These are phyloP conservation scores for Dermatemys mawii DNA, from an alignment of 2,113 vertebrate genomes.

Conservation along the genomic window DNA sequence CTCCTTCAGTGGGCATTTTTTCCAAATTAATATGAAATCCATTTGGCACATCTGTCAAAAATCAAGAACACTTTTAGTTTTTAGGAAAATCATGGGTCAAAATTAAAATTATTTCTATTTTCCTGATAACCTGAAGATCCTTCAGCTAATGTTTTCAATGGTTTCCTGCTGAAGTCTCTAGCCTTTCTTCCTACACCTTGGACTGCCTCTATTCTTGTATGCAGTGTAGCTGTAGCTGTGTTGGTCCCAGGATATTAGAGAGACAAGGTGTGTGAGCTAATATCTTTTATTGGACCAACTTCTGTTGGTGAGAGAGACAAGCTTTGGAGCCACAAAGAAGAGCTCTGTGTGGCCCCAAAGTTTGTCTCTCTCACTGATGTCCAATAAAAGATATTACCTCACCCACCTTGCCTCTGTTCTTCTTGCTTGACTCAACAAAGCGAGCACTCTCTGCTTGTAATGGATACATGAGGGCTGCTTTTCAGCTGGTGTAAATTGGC, in stretches of 20 bases:
- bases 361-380: not conserved
- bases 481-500: slow-evolving; percentile 12
- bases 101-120: not conserved
- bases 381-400: not conserved
- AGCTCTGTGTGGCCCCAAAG: not conserved
- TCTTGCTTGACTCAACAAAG: slow-evolving; percentile 9
- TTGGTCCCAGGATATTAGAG: not conserved
- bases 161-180: slow-evolving; percentile 31
- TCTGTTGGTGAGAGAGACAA: not conserved
- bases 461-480: not conserved
- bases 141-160: no score
- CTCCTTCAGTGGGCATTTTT: slow-evolving; percentile 88
- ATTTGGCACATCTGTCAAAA: slow-evolving; percentile 85
- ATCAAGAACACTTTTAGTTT: slow-evolving; percentile 56
- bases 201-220: not conserved
- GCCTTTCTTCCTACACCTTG: slow-evolving; percentile 9
- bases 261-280: not conserved
- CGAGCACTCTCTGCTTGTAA: not conserved
- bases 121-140: slow-evolving; percentile 20
- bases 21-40: slow-evolving; percentile 86
- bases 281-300: not conserved
- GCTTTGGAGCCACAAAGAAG: not conserved
- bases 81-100: not conserved
- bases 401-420: not conserved
- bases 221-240: not conserved